Percentiles rank a stretch among this genome's conserved stretches.
Evolutionary conservation across 2,888 invertebrate species (phyloP).

Genomic region (Arctia plantaginis): DNA sequence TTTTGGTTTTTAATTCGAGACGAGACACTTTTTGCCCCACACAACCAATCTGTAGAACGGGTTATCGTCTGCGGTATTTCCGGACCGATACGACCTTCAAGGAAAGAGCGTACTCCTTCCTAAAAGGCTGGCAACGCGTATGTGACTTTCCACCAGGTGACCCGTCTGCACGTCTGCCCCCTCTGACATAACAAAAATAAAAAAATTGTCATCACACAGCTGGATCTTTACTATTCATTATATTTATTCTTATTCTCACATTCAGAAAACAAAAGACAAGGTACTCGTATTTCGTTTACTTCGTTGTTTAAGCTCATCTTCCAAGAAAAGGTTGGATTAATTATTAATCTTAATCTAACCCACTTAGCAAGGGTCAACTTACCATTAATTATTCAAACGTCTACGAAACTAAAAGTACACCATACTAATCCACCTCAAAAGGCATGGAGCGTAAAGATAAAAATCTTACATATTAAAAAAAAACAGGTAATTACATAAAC

Average conservation of each 20-base stretch:
- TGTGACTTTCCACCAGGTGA: too few species aligned
- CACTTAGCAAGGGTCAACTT: constrained; percentile 9
- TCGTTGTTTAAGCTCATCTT: background rate
- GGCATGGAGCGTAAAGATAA: constrained; percentile 40
- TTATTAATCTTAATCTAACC: constrained; percentile 7
- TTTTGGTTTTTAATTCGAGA: too few species aligned
- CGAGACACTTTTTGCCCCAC: too few species aligned
- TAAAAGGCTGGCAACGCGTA: too few species aligned
- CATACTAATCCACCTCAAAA: constrained; percentile 40
- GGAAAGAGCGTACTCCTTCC: too few species aligned
- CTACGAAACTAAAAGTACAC: constrained; percentile 19
- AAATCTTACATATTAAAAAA: constrained; percentile 44
- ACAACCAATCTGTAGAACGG: too few species aligned
- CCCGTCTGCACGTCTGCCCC: too few species aligned
- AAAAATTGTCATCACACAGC: too few species aligned
- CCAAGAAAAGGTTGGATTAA: constrained; percentile 3
- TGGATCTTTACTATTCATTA: background rate
- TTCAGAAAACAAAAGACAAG: background rate
- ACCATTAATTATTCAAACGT: constrained; percentile 17
- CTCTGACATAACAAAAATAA: too few species aligned
- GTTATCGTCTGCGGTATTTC: too few species aligned
- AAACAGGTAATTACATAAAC: constrained; percentile 50
- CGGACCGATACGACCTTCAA: too few species aligned
- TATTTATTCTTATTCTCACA: background rate
- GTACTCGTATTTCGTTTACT: background rate